These are phyloP conservation scores for Ranitomeya imitator DNA, from an alignment of 2,113 vertebrate species.

Conservation along the genomic window DNA sequence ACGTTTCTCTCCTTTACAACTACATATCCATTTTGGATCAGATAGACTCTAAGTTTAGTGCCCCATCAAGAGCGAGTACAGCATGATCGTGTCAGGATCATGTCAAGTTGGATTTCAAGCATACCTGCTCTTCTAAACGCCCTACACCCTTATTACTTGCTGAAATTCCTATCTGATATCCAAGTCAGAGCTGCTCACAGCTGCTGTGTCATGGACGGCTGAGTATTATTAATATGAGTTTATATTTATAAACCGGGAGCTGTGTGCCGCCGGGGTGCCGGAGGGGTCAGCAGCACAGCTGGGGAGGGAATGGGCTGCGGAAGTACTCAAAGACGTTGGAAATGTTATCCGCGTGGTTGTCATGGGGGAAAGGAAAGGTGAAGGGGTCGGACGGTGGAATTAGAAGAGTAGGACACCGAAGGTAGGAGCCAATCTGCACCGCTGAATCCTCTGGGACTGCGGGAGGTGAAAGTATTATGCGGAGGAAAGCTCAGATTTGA, in stretches of 20 bases:
- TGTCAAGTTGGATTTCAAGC: background rate
- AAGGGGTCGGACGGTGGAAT: background rate
- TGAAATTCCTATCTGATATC: slow-evolving; percentile 32
- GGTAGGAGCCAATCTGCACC: background rate
- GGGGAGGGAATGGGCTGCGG: slow-evolving; percentile 25
- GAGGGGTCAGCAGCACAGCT: slow-evolving; percentile 39
- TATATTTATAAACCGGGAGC: slow-evolving; percentile 29
- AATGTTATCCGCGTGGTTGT: slow-evolving; percentile 16
- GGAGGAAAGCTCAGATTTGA: slow-evolving; percentile 37
- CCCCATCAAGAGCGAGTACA: background rate
- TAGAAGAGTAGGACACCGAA: background rate
- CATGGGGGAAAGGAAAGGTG: background rate
- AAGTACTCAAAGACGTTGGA: slow-evolving; percentile 16
- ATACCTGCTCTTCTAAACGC: background rate
- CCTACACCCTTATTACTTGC: slow-evolving; percentile 27
- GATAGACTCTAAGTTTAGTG: background rate
- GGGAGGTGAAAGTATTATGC: slow-evolving; percentile 25
- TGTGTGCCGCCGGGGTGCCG: background rate
- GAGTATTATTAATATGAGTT: slow-evolving; percentile 31
- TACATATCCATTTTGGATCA: background rate
- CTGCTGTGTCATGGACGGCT: slow-evolving; percentile 33
- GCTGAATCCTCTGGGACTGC: background rate
- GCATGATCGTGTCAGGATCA: background rate
- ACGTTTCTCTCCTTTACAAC: background rate
- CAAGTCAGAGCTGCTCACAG: slow-evolving; percentile 19